A percentile compares a stretch with the other conserved stretches of the same genome.
Conservation (phyloP, 2,888 invertebrate genomes). For the Endomychus coccineus region DNA sequence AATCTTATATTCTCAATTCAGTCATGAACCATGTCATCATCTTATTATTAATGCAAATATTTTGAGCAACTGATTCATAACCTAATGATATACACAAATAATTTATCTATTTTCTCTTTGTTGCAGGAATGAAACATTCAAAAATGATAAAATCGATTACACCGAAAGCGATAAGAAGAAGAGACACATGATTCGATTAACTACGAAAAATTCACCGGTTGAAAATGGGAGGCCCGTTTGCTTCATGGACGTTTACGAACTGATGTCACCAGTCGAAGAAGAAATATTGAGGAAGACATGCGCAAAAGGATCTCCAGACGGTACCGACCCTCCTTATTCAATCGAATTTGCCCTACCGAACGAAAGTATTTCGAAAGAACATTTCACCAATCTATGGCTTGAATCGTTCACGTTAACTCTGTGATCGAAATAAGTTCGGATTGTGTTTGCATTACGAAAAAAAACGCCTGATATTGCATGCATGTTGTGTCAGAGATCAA, state of each 20-base stretch:
- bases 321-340: not conserved
- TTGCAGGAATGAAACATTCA: no score
- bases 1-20: no score
- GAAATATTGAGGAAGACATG: conserved; percentile 21
- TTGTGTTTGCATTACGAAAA: conserved; percentile 9
- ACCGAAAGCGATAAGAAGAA: no score
- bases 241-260: conserved; percentile 29
- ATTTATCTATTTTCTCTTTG: no score
- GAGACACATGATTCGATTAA: conserved; percentile 1
- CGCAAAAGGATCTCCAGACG: conserved; percentile 18
- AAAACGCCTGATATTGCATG: no score
- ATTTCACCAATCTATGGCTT: conserved; percentile 15
- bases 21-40: no score
- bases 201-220: not conserved
- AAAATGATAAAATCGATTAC: no score
- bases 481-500: no score
- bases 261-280: conserved; percentile 23
- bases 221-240: conserved; percentile 18
- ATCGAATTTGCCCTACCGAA: conserved; percentile 5
- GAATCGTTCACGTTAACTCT: conserved; percentile 14
- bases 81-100: no score
- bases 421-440: no score
- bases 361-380: conserved; percentile 9
- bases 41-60: no score
- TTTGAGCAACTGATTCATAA: no score